These are phyloP conservation scores for Gobius niger DNA, from an alignment of 2,113 vertebrate genomes.

Conservation along the genomic window DNA sequence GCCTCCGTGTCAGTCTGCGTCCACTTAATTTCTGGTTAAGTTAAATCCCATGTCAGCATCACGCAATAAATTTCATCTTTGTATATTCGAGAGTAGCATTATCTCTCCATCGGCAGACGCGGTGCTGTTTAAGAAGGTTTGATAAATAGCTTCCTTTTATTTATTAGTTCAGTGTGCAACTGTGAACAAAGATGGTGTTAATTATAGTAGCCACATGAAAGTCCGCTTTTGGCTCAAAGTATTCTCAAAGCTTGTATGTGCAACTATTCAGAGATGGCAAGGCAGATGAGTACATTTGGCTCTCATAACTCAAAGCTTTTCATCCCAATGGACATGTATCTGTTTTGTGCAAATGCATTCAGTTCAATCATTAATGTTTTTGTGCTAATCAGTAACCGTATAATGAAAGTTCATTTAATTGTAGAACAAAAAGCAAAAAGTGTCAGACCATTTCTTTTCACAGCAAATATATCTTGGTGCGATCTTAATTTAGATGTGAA, in stretches of 20 bases:
- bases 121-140: not conserved
- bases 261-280: not conserved
- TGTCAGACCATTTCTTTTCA: too few species aligned
- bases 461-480: too few species aligned
- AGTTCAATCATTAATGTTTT: too few species aligned
- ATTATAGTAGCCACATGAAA: not conserved
- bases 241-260: not conserved
- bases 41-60: slow-evolving; percentile 37
- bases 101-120: slow-evolving; percentile 7
- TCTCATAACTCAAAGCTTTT: not conserved
- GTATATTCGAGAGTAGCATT: not conserved
- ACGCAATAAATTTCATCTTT: slow-evolving; percentile 39
- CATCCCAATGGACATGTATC: too few species aligned
- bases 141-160: slow-evolving; percentile 8
- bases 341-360: too few species aligned
- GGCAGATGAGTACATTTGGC: not conserved
- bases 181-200: slow-evolving; percentile 2
- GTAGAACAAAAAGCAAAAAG: too few species aligned
- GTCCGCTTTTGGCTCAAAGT: not conserved
- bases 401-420: too few species aligned
- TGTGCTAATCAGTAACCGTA: too few species aligned
- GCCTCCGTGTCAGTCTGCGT: slow-evolving; percentile 17
- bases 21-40: slow-evolving; percentile 4
- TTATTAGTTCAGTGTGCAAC: slow-evolving; percentile 6
- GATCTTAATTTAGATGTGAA: too few species aligned